phyloP scores from a whole-genome alignment of 2,113 vertebrate species.

The Eurystomus gularis region DNA sequence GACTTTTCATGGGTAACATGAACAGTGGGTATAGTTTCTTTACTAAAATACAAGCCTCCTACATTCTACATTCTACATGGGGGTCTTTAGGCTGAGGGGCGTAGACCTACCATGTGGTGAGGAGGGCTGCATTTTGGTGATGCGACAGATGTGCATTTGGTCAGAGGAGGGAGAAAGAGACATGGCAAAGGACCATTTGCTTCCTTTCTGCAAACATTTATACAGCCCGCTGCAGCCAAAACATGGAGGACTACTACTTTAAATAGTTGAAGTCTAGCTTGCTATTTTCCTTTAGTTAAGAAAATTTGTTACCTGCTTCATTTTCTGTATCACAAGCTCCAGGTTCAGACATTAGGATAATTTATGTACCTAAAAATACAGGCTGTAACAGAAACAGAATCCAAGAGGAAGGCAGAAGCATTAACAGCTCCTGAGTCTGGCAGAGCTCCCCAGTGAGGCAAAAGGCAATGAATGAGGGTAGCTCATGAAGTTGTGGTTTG shows the following conservation, averaged over 20 bases:
- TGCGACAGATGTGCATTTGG: neutral
- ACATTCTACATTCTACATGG: accelerated
- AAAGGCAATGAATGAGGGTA: neutral
- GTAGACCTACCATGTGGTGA: neutral
- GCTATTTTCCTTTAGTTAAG: neutral
- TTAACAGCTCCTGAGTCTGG: neutral
- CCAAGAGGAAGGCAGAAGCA: neutral
- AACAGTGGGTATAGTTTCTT: neutral
- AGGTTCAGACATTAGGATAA: neutral
- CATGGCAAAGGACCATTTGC: neutral
- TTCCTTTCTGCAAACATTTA: neutral
- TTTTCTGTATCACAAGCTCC: neutral
- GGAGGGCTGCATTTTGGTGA: neutral
- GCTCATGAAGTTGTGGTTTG: neutral
- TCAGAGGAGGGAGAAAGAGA: neutral
- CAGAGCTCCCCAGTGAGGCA: neutral
- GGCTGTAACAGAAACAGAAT: neutral
- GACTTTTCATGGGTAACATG: neutral
- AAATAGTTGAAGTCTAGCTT: neutral
- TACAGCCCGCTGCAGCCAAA: neutral
- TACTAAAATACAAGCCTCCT: neutral
- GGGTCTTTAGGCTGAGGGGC: neutral
- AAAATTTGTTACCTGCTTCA: neutral
- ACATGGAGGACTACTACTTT: neutral
- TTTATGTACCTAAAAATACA: constrained; percentile 40